These are phyloP conservation scores for Trachythela sp. DNA, from an alignment of 64 coral and sea anemone species.

Conservation along the genomic window DNA sequence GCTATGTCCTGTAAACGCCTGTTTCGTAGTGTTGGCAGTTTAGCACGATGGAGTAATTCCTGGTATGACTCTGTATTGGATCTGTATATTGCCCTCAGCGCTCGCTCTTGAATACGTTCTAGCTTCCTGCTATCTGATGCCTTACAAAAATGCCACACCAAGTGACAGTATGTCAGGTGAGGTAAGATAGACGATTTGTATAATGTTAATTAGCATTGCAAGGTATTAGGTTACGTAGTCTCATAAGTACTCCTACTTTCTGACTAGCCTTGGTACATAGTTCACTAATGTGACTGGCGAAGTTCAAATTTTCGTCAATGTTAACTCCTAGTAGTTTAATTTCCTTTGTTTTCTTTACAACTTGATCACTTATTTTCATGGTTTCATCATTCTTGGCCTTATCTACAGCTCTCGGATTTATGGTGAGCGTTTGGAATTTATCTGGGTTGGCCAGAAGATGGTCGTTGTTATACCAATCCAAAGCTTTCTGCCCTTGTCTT, in stretches of 20 bases:
- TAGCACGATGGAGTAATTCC: background rate
- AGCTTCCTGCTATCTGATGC: background rate
- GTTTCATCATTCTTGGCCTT: background rate
- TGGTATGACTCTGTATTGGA: background rate
- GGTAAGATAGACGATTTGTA: background rate
- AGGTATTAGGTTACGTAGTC: background rate
- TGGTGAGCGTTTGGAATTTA: background rate
- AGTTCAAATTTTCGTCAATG: background rate
- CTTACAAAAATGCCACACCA: slow-evolving; percentile 13
- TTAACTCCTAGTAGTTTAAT: background rate
- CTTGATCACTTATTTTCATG: background rate
- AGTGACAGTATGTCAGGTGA: background rate
- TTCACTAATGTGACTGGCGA: background rate
- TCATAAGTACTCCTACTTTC: background rate
- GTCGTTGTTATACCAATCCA: background rate
- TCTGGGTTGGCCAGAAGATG: background rate
- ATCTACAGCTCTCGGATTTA: background rate
- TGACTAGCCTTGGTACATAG: background rate
- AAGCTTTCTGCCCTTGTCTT: background rate
- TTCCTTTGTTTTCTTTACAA: background rate
- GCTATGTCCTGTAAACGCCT: background rate
- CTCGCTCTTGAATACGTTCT: background rate
- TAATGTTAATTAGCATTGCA: background rate
- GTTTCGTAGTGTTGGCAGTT: background rate
- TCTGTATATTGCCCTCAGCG: background rate